phyloP scores from a whole-genome alignment of 2,888 invertebrate genomes.

The Aproaerema taeniolella region DNA sequence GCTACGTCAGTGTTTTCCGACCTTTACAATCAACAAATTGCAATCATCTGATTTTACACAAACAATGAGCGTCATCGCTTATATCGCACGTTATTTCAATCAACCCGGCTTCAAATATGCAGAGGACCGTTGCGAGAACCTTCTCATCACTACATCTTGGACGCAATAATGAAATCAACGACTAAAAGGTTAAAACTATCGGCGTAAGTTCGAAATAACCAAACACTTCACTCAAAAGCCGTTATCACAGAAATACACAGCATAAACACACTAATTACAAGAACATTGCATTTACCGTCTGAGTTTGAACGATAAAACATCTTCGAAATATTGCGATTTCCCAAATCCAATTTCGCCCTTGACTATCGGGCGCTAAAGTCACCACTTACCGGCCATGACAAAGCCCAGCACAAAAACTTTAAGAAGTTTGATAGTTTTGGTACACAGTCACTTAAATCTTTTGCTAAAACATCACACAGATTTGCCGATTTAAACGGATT shows the following conservation, averaged over 20 bases:
- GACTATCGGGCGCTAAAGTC: conserved; percentile 76
- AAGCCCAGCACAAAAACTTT: conserved; percentile 78
- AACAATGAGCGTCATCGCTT: conserved; percentile 37
- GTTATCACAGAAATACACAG: conserved; percentile 65
- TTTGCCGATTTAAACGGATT: conserved; percentile 78
- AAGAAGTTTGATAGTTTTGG: conserved; percentile 72
- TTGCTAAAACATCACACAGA: conserved; percentile 76
- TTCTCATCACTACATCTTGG: conserved; percentile 41
- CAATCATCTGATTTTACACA: conserved; percentile 53
- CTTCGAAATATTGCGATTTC: conserved; percentile 76
- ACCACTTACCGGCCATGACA: conserved; percentile 90
- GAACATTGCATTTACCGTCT: conserved; percentile 78
- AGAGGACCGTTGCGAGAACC: conserved; percentile 54
- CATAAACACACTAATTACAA: conserved; percentile 72
- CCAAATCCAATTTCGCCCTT: conserved; percentile 77
- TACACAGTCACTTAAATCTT: conserved; percentile 72
- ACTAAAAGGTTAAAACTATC: conserved; percentile 62
- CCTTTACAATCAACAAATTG: conserved; percentile 48
- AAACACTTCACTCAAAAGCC: conserved; percentile 64
- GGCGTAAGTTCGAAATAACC: conserved; percentile 57
- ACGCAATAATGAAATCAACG: conserved; percentile 45
- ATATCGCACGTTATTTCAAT: no score
- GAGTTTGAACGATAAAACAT: conserved; percentile 79
- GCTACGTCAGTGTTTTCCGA: conserved; percentile 37
- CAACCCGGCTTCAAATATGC: no score